phyloP scores from a whole-genome alignment of 2,113 vertebrate species.

The Apteryx mantelli region DNA sequence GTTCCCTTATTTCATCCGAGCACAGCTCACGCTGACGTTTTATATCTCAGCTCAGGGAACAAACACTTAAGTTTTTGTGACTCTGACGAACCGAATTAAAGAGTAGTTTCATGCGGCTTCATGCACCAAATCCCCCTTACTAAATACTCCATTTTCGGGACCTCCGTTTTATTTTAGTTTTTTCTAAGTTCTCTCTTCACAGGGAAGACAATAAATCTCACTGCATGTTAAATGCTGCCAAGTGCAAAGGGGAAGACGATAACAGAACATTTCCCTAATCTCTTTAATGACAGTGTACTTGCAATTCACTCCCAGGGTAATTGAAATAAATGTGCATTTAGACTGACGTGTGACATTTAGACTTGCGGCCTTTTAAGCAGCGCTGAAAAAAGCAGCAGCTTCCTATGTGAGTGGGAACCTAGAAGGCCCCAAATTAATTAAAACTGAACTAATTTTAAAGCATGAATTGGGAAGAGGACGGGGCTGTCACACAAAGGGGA shows the following conservation, averaged over 20 bases:
- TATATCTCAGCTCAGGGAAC: accelerated
- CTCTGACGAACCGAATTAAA: neutral
- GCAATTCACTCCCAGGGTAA: neutral
- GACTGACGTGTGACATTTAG: accelerated
- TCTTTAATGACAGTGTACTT: accelerated
- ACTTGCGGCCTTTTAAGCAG: accelerated
- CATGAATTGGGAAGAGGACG: neutral
- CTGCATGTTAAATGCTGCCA: neutral
- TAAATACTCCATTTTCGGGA: neutral
- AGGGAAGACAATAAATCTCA: neutral
- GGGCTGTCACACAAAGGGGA: neutral
- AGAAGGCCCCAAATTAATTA: neutral
- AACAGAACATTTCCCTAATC: neutral
- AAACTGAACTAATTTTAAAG: neutral
- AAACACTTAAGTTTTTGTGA: neutral
- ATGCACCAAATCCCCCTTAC: accelerated
- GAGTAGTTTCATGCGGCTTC: neutral
- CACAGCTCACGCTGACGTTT: accelerated
- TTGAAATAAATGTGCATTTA: neutral
- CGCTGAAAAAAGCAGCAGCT: neutral
- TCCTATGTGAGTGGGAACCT: too few species aligned
- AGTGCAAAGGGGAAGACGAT: neutral
- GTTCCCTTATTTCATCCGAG: neutral
- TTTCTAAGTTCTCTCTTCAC: neutral
- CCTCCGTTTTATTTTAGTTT: neutral